Evolutionary conservation across 2,113 vertebrate species (phyloP).

Genomic region (Xiphophorus hellerii): DNA sequence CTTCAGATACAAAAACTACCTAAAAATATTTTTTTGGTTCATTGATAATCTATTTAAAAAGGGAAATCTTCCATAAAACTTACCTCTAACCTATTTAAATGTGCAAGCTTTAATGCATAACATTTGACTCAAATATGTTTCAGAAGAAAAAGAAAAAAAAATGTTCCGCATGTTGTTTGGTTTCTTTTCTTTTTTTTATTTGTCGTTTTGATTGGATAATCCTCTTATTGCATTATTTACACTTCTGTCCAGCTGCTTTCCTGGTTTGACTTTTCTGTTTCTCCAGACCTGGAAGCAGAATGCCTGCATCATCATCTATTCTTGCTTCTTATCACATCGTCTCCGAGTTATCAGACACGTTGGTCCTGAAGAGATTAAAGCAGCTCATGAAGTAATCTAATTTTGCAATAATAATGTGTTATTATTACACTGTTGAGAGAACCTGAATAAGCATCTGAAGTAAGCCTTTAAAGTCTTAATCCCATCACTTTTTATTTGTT

Average conservation of each 20-base stretch:
- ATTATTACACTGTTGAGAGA: background rate
- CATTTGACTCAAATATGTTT: background rate
- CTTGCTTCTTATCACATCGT: constrained; percentile 13
- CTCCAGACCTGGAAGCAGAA: constrained; percentile 2
- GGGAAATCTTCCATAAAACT: no score
- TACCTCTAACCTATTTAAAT: no score
- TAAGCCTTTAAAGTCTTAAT: background rate
- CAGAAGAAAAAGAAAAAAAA: background rate
- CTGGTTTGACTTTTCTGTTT: constrained; percentile 14
- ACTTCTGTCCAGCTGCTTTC: background rate
- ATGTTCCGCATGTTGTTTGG: no score
- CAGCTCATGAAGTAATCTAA: background rate
- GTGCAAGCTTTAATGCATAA: no score
- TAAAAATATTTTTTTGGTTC: background rate
- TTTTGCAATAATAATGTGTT: background rate
- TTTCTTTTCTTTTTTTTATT: background rate
- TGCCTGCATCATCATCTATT: constrained; percentile 37
- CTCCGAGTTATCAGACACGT: background rate
- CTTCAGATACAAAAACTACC: background rate
- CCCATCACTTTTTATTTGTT: background rate
- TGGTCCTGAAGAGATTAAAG: constrained; percentile 10
- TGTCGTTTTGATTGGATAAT: background rate
- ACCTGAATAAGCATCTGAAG: background rate
- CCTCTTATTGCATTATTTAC: background rate
- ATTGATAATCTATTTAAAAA: no score